Base-by-base conservation (phyloP, 2,113 vertebrate genomes). In the Mormoops blainvillei region DNA sequence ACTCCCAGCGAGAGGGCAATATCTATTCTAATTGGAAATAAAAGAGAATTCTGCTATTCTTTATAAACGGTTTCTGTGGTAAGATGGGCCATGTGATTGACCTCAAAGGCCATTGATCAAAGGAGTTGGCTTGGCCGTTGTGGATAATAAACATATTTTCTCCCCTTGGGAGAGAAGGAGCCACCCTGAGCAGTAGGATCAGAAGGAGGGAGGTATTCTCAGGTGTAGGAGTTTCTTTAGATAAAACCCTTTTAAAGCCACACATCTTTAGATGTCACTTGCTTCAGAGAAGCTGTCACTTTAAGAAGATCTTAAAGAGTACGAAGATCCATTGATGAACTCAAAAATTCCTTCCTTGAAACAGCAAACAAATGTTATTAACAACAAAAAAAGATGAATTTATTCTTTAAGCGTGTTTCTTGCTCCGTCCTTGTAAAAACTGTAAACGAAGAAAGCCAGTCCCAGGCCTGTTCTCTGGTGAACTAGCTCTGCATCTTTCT, bases 231-330 rank as follows among this genome's bases (percentile, higher is more conserved):
- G 54, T 58, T 76, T 92, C 54, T 63, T 86, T 50, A 68, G 28
- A 65, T 84, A 78, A 97, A 89, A 80, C 0, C 36, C 15, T 61
- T 77, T 38, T 38, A 43, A 93, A 91, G 15, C 31, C 61, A 91
- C 24, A 78, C 4, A 48, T 52, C 33, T 77, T 88, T 80, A 80
- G 33, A 45, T 50, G 4, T 3, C 18, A 82, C 74, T 95, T 36
- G 10, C 41, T 74, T 67, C 76, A 58, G 41, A 38, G 19, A 10
- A 48, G 12, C 13, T 70, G 9, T 78, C n/a, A 83, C 14, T 86
- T 93, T 50, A 87, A 85, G 50, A 91, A 92, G 61, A 67, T n/a
- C 22, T 95, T 88, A 74, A 96, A 82, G 73, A 84, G 5, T 31
- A n/a, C 94, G 6, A 89, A 58, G 20, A 87, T 48, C 10, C 13